phyloP scores from a whole-genome alignment of 2,797 vertebrate species.

The Diplodus puntazzo region DNA sequence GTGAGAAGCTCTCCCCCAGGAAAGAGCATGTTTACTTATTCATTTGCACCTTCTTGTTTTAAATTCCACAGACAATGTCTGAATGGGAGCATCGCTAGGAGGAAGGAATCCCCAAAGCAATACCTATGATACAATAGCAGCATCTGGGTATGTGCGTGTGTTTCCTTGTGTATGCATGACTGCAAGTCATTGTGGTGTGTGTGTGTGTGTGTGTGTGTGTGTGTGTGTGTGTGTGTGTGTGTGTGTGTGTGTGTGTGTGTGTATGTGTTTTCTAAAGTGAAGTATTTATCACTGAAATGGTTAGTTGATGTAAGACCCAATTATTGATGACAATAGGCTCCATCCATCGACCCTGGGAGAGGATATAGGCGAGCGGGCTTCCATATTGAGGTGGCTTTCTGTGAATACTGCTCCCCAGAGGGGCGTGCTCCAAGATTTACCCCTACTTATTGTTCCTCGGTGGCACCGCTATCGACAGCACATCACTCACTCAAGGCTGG shows the following conservation, averaged over 20 bases:
- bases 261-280: slow-evolving; percentile 71
- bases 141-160: slow-evolving; percentile 47
- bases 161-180: slow-evolving; percentile 65
- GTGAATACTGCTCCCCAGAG: slow-evolving; percentile 73
- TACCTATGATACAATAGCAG: slow-evolving; percentile 71
- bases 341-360: slow-evolving; percentile 71
- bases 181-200: slow-evolving; percentile 53
- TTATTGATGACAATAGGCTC: slow-evolving; percentile 76
- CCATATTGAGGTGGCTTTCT: slow-evolving; percentile 60
- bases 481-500: slow-evolving; percentile 72
- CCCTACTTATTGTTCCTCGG: slow-evolving; percentile 69
- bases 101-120: slow-evolving; percentile 77
- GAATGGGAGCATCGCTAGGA: slow-evolving; percentile 69
- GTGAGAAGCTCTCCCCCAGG: slow-evolving; percentile 84
- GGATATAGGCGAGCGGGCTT: slow-evolving; percentile 55
- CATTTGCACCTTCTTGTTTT: slow-evolving; percentile 84
- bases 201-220: slow-evolving; percentile 42
- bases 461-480: slow-evolving; percentile 69
- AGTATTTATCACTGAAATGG: slow-evolving; percentile 78
- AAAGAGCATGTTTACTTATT: slow-evolving; percentile 85
- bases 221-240: slow-evolving; percentile 44
- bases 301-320: slow-evolving; percentile 77
- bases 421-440: slow-evolving; percentile 64
- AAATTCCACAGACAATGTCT: slow-evolving; percentile 78
- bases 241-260: slow-evolving; percentile 45